phyloP scores from a whole-genome alignment of 2,888 invertebrate species.

The Tenthredo livida region DNA sequence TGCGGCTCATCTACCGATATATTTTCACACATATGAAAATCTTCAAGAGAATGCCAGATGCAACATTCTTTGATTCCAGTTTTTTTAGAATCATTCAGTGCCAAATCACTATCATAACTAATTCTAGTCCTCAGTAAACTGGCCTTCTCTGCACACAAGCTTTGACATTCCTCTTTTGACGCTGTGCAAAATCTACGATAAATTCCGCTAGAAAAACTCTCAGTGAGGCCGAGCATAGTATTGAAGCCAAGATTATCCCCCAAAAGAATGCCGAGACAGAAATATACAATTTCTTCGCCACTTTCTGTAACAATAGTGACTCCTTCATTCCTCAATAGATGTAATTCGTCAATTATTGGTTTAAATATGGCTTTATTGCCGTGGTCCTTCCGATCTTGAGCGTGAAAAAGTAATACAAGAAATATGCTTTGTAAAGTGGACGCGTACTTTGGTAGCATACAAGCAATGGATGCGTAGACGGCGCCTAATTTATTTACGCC shows the following conservation, averaged over 20 bases:
- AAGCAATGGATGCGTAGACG: constrained; percentile 56
- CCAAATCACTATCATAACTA: constrained; percentile 49
- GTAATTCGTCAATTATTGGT: constrained; percentile 50
- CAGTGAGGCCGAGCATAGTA: constrained; percentile 50
- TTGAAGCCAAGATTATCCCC: constrained; percentile 57
- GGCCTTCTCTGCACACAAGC: constrained; percentile 37
- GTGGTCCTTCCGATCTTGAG: constrained; percentile 10
- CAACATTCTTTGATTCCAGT: constrained; percentile 52
- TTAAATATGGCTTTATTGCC: constrained; percentile 41
- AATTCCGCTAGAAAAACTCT: constrained; percentile 44
- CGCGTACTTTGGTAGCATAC: constrained; percentile 48
- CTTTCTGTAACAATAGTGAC: constrained; percentile 18
- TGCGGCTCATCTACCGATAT: constrained; percentile 54
- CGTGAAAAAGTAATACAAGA: constrained; percentile 45
- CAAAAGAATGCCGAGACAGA: constrained; percentile 51
- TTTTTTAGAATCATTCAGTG: constrained; percentile 33
- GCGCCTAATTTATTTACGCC: constrained; percentile 35
- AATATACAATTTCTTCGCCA: constrained; percentile 51
- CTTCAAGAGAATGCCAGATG: constrained; percentile 53
- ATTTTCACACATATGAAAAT: constrained; percentile 54
- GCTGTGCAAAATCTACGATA: constrained; percentile 49
- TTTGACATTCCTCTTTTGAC: constrained; percentile 35
- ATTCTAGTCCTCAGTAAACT: constrained; percentile 31
- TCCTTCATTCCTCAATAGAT: constrained; percentile 36
- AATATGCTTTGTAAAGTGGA: constrained; percentile 48